Evolutionary conservation across 2,888 invertebrate genomes (phyloP), one percentile per base, ranked within the genome.

Genomic region (Agrochola lychnidis): DNA sequence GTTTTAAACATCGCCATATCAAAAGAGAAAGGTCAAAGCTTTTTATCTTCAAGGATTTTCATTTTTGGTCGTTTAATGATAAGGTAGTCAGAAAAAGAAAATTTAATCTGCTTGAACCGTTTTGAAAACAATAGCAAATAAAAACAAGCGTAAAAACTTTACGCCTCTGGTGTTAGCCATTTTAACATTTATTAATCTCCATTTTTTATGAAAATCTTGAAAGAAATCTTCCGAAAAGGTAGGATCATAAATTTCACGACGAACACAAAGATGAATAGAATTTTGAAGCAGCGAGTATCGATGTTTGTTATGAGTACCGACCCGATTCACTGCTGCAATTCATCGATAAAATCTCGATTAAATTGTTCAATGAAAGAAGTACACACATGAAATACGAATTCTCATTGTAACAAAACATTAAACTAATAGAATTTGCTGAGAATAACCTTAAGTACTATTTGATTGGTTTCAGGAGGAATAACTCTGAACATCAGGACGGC

Each of bases 71-170:
- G 10, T 66, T 57, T 45, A 2, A 45, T 22, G 12, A 1, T 51
- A 64, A 71, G 22, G 36, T 42, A 59, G 40, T 14, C 16, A 48
- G 10, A 61, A 73, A 57, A 63, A 25, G 3, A 56, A 62, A 51
- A 59, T 25, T 25, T 42, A 48, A 68, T 36, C n/a, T 42, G 3
- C 51, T 62, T 12, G 14, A 40, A 40, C 22, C 36, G 6, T 62
- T 12, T 62, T 36, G 62, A 67, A 78, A 72, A 75, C 59, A 75
- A 73, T 40, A 66, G 61, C 59, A 57, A 82, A 69, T 45, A 64
- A 57, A 67, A 63, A 59, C 57, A 74, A 68, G 0, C 57, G 12
- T 70, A 51, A 69, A 62, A 70, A 70, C 45, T 66, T 79, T 72
- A 70, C 19, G 45, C 40, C 59, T 77, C n/a, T 48, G 42, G 16